Evolutionary conservation across 2,888 invertebrate species (phyloP).

Genomic region (Rhagonycha lutea): DNA sequence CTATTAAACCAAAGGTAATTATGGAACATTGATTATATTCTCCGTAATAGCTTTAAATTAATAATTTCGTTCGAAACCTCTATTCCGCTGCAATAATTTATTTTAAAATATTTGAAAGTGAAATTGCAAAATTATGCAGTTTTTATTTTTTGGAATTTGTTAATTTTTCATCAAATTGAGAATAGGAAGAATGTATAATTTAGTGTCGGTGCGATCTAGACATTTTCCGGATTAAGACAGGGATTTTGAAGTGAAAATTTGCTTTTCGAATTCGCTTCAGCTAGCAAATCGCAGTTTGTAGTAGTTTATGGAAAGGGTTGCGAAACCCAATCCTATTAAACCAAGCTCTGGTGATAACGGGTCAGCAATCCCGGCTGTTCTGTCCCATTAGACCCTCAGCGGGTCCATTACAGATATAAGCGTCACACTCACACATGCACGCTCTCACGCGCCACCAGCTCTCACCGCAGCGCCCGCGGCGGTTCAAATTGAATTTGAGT

Average conservation of each 20-base stretch:
- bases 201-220: slow-evolving; percentile 31
- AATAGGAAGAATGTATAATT: slow-evolving; percentile 34
- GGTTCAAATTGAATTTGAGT: slow-evolving; percentile 38
- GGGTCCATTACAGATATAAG: slow-evolving; percentile 42
- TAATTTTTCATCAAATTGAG: not conserved
- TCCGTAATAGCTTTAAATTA: no score
- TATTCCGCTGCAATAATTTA: no score
- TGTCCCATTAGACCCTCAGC: slow-evolving; percentile 47
- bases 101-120: not conserved
- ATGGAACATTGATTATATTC: not conserved
- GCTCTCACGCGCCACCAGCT: slow-evolving; percentile 24
- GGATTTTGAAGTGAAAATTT: slow-evolving; percentile 48
- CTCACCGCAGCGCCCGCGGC: slow-evolving; percentile 27
- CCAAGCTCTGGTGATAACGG: slow-evolving; percentile 48
- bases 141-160: not conserved
- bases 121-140: not conserved
- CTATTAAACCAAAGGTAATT: not conserved
- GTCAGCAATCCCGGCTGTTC: slow-evolving; percentile 50
- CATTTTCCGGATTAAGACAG: slow-evolving; percentile 40
- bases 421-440: slow-evolving; percentile 28
- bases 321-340: slow-evolving; percentile 47
- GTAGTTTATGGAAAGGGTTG: slow-evolving; percentile 46
- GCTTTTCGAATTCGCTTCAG: slow-evolving; percentile 43
- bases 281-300: slow-evolving; percentile 45
- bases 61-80: no score